Evolutionary conservation across 2,888 invertebrate species (phyloP).

Genomic region (Dolichomitus sp.): DNA sequence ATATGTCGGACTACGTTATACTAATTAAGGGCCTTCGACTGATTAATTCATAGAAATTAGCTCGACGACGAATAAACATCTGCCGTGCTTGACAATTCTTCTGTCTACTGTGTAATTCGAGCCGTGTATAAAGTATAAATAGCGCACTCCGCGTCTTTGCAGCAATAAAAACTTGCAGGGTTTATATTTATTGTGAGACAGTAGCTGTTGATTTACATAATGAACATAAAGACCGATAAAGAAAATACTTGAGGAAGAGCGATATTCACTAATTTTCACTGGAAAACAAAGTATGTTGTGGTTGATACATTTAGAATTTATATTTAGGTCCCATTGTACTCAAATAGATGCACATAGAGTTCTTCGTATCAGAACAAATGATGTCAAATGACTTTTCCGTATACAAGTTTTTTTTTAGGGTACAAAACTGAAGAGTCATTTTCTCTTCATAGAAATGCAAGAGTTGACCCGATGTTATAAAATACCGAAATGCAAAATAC

Average conservation of each 20-base stretch:
- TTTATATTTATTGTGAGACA: background rate
- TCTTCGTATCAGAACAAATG: background rate
- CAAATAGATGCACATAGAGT: too few species aligned
- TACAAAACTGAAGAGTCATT: too few species aligned
- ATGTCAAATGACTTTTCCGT: background rate
- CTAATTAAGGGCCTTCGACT: conserved; percentile 46
- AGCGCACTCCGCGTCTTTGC: background rate
- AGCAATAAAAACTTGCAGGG: background rate
- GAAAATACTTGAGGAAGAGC: background rate
- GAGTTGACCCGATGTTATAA: too few species aligned
- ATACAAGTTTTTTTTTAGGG: too few species aligned
- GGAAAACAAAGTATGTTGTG: background rate
- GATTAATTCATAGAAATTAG: conserved; percentile 50
- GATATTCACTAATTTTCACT: background rate
- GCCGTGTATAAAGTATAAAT: conserved; percentile 23
- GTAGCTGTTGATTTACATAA: background rate
- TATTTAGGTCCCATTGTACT: background rate
- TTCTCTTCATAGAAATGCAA: too few species aligned
- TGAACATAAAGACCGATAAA: background rate
- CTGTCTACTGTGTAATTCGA: conserved; percentile 26
- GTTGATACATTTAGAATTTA: background rate
- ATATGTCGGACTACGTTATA: conserved; percentile 18
- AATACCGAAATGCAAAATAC: too few species aligned
- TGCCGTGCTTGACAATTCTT: conserved; percentile 41
- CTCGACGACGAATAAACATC: conserved; percentile 42